A percentile compares a stretch with the other conserved stretches of the same genome.
Conservation (phyloP, 1,140 invertebrate genomes). For the Saxidomus purpurata region DNA sequence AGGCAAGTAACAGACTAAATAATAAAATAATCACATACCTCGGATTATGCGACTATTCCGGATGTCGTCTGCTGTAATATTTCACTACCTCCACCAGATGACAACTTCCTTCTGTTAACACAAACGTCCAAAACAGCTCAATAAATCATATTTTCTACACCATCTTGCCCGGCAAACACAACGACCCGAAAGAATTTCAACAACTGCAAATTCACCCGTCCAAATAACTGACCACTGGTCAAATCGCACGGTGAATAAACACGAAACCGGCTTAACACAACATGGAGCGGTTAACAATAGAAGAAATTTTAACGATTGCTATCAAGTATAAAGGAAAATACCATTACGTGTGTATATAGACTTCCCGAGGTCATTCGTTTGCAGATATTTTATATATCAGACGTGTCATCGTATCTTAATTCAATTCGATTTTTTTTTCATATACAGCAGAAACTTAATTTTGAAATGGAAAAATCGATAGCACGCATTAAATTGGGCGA, state of each 20-base stretch:
- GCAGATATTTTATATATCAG: background rate
- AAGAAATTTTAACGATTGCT: background rate
- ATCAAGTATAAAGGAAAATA: background rate
- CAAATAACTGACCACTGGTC: background rate
- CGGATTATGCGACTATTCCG: too few relatives aligned
- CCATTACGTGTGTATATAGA: conserved; percentile 7
- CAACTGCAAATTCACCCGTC: background rate
- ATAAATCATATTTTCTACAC: background rate
- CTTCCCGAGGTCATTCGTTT: conserved; percentile 1
- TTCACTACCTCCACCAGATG: too few relatives aligned
- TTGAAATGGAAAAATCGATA: background rate
- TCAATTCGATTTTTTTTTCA: background rate
- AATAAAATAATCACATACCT: too few relatives aligned
- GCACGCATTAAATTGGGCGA: background rate
- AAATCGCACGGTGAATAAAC: background rate
- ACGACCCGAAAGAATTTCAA: background rate
- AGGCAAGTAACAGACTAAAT: too few relatives aligned
- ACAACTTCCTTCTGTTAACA: too few relatives aligned
- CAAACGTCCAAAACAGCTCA: too few relatives aligned
- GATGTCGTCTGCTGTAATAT: too few relatives aligned
- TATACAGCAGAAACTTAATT: background rate
- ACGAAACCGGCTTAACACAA: conserved; percentile 6
- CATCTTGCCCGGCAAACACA: background rate
- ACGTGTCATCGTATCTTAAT: background rate
- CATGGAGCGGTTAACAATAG: background rate